phyloP scores from a whole-genome alignment of 2,113 vertebrate species.

The Ochotona princeps region DNA sequence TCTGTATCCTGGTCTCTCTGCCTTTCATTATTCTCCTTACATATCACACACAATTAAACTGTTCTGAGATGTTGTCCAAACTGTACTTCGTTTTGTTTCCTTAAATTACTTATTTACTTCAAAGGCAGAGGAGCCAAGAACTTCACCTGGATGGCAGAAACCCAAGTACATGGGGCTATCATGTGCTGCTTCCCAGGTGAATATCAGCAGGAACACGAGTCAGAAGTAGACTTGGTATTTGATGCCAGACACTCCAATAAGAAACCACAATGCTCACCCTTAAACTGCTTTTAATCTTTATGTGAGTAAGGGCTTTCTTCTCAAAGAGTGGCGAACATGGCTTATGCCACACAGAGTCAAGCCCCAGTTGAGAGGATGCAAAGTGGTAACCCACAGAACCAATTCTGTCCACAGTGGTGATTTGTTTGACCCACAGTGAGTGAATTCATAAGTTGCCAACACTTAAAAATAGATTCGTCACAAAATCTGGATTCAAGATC shows the following conservation, averaged over 20 bases:
- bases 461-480: conserved; percentile 59
- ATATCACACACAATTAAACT: not conserved
- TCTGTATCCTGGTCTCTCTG: conserved; percentile 32
- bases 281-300: conserved; percentile 50
- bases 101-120: no score
- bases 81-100: not conserved
- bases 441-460: conserved; percentile 54
- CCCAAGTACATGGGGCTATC: no score
- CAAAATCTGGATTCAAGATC: conserved; percentile 48
- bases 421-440: conserved; percentile 26
- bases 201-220: no score
- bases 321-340: not conserved
- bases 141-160: no score
- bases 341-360: conserved; percentile 41
- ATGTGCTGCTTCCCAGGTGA: no score
- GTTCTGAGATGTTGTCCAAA: conserved; percentile 6
- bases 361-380: conserved; percentile 30
- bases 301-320: conserved; percentile 28
- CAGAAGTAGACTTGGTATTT: no score
- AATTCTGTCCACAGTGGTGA: conserved; percentile 42
- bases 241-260: no score
- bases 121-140: no score
- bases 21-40: conserved; percentile 28
- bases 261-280: not conserved
- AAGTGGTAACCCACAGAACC: conserved; percentile 54